Percentiles rank a stretch among this genome's conserved stretches.
Evolutionary conservation across 2,888 invertebrate species (phyloP).

Genomic region (Embidobia sp.): DNA sequence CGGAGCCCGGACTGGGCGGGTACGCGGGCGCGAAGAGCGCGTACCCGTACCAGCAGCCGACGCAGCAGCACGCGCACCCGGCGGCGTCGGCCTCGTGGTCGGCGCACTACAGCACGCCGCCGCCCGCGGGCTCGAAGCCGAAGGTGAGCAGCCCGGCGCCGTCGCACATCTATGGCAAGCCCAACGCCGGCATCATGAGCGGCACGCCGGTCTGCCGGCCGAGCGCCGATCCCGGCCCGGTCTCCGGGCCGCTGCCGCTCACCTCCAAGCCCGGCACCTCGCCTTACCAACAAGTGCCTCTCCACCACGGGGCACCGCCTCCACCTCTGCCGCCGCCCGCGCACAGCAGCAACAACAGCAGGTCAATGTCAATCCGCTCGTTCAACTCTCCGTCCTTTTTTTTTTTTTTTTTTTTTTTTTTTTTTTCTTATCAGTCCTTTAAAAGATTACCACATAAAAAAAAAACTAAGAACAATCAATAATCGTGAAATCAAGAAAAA

Average conservation of each 20-base stretch:
- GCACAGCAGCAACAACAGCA: conserved; percentile 78
- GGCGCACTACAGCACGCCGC: conserved; percentile 82
- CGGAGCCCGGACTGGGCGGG: conserved; percentile 74
- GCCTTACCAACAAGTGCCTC: conserved; percentile 83
- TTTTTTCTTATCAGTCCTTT: too few species aligned
- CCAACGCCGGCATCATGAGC: conserved; percentile 83
- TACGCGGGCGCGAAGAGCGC: conserved; percentile 79
- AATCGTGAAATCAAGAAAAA: too few species aligned
- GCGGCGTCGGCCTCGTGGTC: conserved; percentile 80
- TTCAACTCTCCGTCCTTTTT: too few species aligned
- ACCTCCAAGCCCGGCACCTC: conserved; percentile 83
- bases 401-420: too few species aligned
- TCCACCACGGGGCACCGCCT: conserved; percentile 82
- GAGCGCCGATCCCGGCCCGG: conserved; percentile 76
- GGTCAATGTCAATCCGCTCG: conserved; percentile 13
- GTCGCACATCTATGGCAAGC: conserved; percentile 88
- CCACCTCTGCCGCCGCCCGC: conserved; percentile 81
- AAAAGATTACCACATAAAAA: too few species aligned
- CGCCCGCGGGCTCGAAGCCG: conserved; percentile 82
- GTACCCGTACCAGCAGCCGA: conserved; percentile 78
- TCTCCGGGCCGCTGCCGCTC: conserved; percentile 83
- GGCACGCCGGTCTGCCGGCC: conserved; percentile 83
- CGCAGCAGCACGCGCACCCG: conserved; percentile 72
- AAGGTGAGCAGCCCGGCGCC: conserved; percentile 89
- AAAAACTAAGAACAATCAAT: too few species aligned